Conservation (phyloP, 2,797 vertebrate species). For the Anniella stebbinsi region DNA sequence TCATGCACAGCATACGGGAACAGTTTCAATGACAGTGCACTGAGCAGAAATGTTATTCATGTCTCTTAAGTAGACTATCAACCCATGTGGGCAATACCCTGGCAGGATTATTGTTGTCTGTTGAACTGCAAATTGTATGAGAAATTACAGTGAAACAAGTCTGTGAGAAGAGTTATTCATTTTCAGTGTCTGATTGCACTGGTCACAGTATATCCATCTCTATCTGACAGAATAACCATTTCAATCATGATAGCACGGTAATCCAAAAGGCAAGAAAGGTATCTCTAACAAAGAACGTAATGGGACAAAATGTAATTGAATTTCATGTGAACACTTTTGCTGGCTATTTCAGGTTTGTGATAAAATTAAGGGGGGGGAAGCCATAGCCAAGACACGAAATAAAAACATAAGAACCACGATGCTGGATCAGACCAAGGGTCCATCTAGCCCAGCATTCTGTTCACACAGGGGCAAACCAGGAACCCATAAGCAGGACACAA, state of each 20-base stretch:
- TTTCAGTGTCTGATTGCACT: not conserved
- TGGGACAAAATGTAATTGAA: conserved; percentile 8
- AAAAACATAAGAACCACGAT: too few relatives aligned
- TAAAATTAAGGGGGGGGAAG: not conserved
- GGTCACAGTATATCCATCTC: not conserved
- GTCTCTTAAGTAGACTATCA: conserved; percentile 43
- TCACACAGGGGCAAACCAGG: too few relatives aligned
- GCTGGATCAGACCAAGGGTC: too few relatives aligned
- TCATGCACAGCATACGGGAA: conserved; percentile 53
- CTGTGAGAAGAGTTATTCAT: conserved; percentile 26
- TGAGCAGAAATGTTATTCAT: conserved; percentile 54
- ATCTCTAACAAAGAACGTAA: conserved; percentile 23
- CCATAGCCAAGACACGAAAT: not conserved
- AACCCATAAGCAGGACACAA: too few relatives aligned
- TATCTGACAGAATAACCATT: conserved; percentile 19
- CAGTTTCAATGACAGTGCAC: conserved; percentile 55
- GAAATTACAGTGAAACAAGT: conserved; percentile 38
- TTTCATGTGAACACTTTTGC: not conserved
- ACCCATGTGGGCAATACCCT: conserved; percentile 35
- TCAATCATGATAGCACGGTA: not conserved
- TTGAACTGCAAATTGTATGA: conserved; percentile 57
- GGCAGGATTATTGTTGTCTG: conserved; percentile 61
- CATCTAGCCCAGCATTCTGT: too few relatives aligned
- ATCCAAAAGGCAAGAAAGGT: conserved; percentile 1
- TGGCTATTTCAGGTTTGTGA: conserved; percentile 14